These are phyloP conservation scores for Columba livia DNA, from an alignment of 2,113 vertebrate genomes.

Conservation along the genomic window DNA sequence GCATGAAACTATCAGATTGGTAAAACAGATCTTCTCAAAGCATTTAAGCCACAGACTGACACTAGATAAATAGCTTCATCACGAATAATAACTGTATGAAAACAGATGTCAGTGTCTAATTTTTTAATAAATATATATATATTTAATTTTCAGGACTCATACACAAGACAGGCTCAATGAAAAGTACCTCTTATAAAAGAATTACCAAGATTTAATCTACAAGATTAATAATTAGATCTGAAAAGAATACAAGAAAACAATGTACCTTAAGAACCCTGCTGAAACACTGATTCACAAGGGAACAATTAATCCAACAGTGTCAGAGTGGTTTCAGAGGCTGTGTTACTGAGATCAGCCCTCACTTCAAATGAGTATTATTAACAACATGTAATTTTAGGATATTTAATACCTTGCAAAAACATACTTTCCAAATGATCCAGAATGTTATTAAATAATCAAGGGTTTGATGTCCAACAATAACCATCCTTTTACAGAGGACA, in stretches of 20 bases:
- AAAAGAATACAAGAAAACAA: not conserved
- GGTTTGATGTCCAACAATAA: not conserved
- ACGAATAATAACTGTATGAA: not conserved
- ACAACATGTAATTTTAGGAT: not conserved
- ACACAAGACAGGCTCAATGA: not conserved
- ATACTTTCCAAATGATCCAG: not conserved
- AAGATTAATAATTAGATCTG: not conserved
- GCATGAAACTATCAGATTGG: not conserved
- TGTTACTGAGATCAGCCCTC: not conserved
- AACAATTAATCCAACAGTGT: not conserved
- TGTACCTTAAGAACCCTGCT: not conserved
- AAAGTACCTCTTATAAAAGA: not conserved
- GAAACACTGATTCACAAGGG: not conserved
- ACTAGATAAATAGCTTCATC: not conserved
- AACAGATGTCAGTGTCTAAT: not conserved
- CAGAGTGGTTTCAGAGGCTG: not conserved
- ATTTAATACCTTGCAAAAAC: not conserved
- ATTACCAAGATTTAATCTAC: not conserved
- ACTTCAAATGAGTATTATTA: not conserved
- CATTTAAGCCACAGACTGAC: not conserved
- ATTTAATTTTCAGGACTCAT: not conserved
- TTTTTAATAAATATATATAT: not conserved
- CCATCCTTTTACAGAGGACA: not conserved
- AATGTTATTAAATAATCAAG: not conserved
- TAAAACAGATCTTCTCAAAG: not conserved